Evolutionary conservation across 1,140 invertebrate species (phyloP).

Genomic region (Scaptomyza graminum): DNA sequence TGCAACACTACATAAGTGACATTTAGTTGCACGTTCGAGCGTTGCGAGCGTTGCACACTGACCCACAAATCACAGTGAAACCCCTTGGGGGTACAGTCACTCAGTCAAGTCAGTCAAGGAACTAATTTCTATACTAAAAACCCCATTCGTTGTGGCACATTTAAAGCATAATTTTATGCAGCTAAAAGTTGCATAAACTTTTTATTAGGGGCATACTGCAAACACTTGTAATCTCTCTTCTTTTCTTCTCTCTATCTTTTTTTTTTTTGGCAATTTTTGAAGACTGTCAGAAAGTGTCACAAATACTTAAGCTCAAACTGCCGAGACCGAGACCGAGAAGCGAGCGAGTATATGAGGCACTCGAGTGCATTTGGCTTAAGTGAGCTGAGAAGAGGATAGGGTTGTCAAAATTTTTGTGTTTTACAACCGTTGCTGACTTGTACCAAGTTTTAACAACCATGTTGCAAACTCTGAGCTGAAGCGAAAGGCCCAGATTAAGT

Average conservation of each 20-base stretch:
- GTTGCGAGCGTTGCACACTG: constrained; percentile 2
- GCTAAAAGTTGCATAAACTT: constrained; percentile 6
- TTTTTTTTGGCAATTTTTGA: constrained; percentile 27
- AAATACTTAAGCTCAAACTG: constrained; percentile 18
- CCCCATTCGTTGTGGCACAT: constrained; percentile 53
- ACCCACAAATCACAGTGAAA: constrained; percentile 50
- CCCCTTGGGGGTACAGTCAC: constrained; percentile 29
- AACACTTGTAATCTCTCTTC: not conserved
- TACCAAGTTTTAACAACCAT: constrained; percentile 4
- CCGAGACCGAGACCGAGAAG: not conserved
- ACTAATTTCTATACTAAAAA: constrained; percentile 15
- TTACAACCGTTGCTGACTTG: constrained; percentile 6
- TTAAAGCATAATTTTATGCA: constrained; percentile 41
- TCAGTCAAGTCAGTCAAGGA: not conserved
- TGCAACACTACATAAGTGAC: constrained; percentile 1
- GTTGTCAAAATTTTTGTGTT: constrained; percentile 1
- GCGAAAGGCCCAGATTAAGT: not conserved
- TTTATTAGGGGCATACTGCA: constrained; percentile 3
- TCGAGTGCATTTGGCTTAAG: constrained; percentile 2
- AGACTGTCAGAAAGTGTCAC: constrained; percentile 24
- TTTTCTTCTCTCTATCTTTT: constrained; percentile 14
- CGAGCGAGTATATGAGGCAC: no score
- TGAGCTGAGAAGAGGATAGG: not conserved
- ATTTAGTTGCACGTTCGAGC: not conserved
- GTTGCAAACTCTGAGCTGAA: not conserved